Evolutionary conservation across 53 echinoderm and acorn worm genomes (phyloP).

Genomic region (Luidia sarsii): DNA sequence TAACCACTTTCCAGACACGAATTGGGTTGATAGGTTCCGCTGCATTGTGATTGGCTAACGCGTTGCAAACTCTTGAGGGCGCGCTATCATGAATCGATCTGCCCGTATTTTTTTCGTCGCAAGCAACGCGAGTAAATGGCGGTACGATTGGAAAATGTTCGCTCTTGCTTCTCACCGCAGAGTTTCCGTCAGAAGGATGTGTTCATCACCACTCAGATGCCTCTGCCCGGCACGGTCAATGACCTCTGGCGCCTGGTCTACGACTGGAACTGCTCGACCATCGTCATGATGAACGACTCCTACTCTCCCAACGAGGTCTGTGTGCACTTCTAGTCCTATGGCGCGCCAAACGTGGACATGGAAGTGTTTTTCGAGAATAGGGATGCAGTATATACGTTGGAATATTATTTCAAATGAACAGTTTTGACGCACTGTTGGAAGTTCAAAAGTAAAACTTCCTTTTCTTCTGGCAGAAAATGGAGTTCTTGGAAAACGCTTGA

Average conservation of each 20-base stretch:
- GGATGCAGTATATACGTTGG: not conserved
- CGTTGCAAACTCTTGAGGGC: no score
- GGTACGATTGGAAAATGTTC: not conserved
- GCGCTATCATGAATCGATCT: no score
- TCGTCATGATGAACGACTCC: constrained; percentile 76
- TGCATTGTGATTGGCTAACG: no score
- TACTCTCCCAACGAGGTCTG: constrained; percentile 50
- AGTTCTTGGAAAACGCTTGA: no score
- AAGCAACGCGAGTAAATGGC: no score
- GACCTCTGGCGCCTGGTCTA: constrained; percentile 78
- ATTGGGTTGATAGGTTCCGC: no score
- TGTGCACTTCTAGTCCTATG: not conserved
- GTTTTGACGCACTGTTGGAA: no score
- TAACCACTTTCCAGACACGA: no score
- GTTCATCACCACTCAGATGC: constrained; percentile 82
- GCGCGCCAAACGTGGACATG: not conserved
- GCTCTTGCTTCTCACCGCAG: constrained; percentile 20
- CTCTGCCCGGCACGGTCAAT: constrained; percentile 70
- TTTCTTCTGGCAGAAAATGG: no score
- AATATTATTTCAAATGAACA: no score
- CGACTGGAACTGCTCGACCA: constrained; percentile 73
- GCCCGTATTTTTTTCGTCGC: no score
- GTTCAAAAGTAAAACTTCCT: no score
- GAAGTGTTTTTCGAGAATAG: not conserved
- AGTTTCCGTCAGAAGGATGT: constrained; percentile 72